These are phyloP conservation scores for Tenthredo notha DNA, from an alignment of 2,888 invertebrate species.

Conservation along the genomic window DNA sequence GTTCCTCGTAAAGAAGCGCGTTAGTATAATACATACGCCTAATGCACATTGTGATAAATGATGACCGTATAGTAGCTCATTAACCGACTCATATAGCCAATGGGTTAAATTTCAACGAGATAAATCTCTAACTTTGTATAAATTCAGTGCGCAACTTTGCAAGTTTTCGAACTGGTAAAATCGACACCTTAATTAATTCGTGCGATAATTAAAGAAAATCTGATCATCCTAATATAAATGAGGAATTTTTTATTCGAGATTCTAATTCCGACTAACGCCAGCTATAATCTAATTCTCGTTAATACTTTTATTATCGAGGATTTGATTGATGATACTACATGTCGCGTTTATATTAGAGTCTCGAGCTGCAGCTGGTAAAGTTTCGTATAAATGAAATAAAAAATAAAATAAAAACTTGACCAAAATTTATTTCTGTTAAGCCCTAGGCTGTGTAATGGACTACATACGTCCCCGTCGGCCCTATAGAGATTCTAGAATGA, in stretches of 20 bases:
- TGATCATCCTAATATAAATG: no score
- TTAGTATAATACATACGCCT: background rate
- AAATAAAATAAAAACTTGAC: background rate
- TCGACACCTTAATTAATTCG: background rate
- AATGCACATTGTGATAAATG: constrained; percentile 29
- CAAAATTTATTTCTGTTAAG: constrained; percentile 20
- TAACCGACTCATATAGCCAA: background rate
- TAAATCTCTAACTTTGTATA: background rate
- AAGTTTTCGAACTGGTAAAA: background rate
- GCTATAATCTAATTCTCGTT: background rate
- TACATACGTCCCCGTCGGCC: constrained; percentile 8
- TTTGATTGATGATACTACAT: background rate
- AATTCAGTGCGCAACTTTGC: background rate
- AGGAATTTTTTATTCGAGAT: no score
- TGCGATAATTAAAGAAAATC: background rate
- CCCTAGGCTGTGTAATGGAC: constrained; percentile 29
- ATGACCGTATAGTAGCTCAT: constrained; percentile 7
- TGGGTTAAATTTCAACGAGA: constrained; percentile 6
- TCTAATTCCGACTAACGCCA: background rate
- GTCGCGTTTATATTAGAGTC: background rate
- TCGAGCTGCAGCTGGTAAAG: background rate
- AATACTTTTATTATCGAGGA: background rate
- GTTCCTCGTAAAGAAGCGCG: background rate
- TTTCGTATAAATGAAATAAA: background rate
- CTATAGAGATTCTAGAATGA: background rate